These are phyloP conservation scores for Lates japonicus DNA, from an alignment of 2,797 vertebrate genomes.

Conservation along the genomic window DNA sequence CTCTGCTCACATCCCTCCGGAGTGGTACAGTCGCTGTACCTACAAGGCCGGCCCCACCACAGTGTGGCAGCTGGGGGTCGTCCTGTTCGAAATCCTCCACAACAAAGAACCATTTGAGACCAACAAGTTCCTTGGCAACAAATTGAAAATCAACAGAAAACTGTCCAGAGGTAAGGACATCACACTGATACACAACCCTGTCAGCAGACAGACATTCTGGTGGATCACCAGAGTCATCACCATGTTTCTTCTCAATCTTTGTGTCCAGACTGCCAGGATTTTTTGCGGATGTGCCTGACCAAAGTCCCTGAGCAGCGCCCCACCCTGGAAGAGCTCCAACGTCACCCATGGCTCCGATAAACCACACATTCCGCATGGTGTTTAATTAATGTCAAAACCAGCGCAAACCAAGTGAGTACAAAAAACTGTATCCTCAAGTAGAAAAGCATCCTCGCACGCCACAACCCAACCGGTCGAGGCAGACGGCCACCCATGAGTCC, in stretches of 20 bases:
- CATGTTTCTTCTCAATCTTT: neutral
- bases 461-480: too few relatives aligned
- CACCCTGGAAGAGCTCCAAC: conserved; percentile 10
- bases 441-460: too few relatives aligned
- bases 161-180: neutral
- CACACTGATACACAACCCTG: neutral
- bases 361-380: too few relatives aligned
- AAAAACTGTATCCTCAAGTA: too few relatives aligned
- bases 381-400: too few relatives aligned
- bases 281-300: neutral
- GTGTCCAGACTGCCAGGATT: conserved; percentile 2
- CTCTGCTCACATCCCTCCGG: conserved; percentile 3
- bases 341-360: neutral
- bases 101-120: rapidly evolving
- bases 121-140: rapidly evolving
- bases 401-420: too few relatives aligned
- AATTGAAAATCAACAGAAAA: neutral
- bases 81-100: conserved; percentile 33
- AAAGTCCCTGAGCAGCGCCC: neutral
- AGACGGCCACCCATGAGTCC: too few relatives aligned
- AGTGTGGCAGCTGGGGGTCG: conserved; percentile 37
- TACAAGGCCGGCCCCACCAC: conserved; percentile 38
- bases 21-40: rapidly evolving
- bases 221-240: neutral
- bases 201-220: neutral